Evolutionary conservation across 2,888 invertebrate genomes (phyloP).

Genomic region (Calameuta idolon): DNA sequence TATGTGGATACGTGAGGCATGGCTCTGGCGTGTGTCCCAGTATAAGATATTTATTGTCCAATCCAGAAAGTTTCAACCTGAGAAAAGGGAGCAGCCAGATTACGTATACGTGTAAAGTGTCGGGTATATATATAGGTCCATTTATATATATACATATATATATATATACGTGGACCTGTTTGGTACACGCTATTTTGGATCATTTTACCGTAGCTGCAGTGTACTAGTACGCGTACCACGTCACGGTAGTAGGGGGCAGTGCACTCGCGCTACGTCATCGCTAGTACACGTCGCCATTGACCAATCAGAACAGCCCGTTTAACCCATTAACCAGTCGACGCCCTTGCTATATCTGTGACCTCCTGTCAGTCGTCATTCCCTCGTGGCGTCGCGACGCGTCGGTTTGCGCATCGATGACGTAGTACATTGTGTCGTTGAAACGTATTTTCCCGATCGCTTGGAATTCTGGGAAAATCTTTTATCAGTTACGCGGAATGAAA

Average conservation of each 20-base stretch:
- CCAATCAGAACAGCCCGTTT: slow-evolving; percentile 61
- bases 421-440: neutral
- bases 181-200: slow-evolving; percentile 5
- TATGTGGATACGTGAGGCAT: neutral
- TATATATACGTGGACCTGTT: neutral
- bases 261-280: slow-evolving; percentile 43
- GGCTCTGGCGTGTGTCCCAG: neutral
- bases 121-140: no score
- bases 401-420: neutral
- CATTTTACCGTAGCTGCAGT: neutral
- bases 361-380: neutral
- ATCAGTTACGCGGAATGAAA: neutral
- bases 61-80: neutral
- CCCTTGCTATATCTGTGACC: neutral
- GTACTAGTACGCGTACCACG: slow-evolving; percentile 34
- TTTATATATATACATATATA: no score
- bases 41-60: neutral
- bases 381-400: neutral
- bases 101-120: neutral
- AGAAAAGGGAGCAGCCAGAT: neutral
- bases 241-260: slow-evolving; percentile 61
- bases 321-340: slow-evolving; percentile 52
- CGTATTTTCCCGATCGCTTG: neutral
- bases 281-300: slow-evolving; percentile 56
- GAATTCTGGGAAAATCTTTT: neutral